phyloP scores from a whole-genome alignment of 2,797 vertebrate genomes.

The Falco novaeseelandiae region DNA sequence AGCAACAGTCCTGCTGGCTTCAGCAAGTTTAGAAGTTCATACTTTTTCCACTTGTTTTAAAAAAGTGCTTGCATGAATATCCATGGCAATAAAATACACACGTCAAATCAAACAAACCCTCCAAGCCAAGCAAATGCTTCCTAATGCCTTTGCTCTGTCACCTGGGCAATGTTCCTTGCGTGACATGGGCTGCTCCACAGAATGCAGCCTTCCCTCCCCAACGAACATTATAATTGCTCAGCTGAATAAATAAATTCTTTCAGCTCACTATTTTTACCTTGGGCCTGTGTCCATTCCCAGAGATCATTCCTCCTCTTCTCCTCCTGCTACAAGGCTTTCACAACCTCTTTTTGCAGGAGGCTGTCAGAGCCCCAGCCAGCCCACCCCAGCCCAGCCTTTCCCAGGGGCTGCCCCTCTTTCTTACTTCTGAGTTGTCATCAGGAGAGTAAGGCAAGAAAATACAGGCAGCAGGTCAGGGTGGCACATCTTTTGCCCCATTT shows the following conservation, averaged over 20 bases:
- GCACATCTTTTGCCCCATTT: background rate
- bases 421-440: background rate
- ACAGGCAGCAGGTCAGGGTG: background rate
- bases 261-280: constrained; percentile 29
- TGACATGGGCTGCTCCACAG: fast-evolving
- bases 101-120: background rate
- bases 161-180: background rate
- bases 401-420: background rate
- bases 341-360: background rate
- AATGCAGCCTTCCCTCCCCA: background rate
- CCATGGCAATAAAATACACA: constrained; percentile 22
- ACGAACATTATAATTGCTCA: background rate
- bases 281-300: background rate
- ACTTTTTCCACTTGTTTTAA: background rate
- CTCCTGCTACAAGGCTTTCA: background rate
- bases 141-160: background rate
- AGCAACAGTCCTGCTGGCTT: background rate
- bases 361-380: background rate
- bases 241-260: constrained; percentile 57
- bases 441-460: background rate
- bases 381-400: background rate
- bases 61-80: background rate
- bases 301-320: background rate
- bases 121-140: background rate
- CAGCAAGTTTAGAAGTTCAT: background rate